A percentile compares a stretch with the other conserved stretches of the same genome.
Conservation (phyloP, 2,113 vertebrate genomes). For the Notarius lentiginosus region DNA sequence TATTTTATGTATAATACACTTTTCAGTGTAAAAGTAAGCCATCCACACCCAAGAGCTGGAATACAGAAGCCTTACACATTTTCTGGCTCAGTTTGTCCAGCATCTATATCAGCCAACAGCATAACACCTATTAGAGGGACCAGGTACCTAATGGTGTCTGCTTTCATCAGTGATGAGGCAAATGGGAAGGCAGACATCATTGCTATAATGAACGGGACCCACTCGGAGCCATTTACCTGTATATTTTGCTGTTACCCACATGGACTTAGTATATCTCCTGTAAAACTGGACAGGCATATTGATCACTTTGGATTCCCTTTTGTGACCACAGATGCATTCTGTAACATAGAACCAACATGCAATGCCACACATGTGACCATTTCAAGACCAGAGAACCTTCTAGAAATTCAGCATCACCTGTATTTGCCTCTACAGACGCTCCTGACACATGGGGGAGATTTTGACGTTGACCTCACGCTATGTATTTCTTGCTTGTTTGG, state of each 20-base stretch:
- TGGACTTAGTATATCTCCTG: conserved; percentile 4
- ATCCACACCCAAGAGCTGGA: not conserved
- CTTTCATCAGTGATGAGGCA: conserved; percentile 68
- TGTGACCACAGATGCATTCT: conserved; percentile 47
- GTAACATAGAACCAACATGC: conserved; percentile 44
- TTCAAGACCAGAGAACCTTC: not conserved
- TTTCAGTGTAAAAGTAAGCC: not conserved
- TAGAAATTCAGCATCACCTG: not conserved
- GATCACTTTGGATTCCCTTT: conserved; percentile 72
- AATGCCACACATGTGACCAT: conserved; percentile 43
- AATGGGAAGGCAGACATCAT: conserved; percentile 64
- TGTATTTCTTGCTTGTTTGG: conserved; percentile 72
- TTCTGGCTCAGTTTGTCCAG: not conserved
- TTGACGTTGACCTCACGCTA: conserved; percentile 63
- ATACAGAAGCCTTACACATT: conserved; percentile 25
- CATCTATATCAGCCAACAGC: conserved; percentile 25
- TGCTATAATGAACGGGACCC: conserved; percentile 67
- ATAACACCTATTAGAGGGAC: conserved; percentile 67
- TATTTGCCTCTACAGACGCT: conserved; percentile 62
- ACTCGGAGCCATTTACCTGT: conserved; percentile 65
- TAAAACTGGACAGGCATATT: conserved; percentile 46
- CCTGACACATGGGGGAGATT: conserved; percentile 50
- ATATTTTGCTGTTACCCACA: conserved; percentile 67
- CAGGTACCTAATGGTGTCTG: conserved; percentile 70
- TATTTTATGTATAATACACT: not conserved